Percentiles rank a stretch among this genome's conserved stretches.
Conservation (phyloP, 2,113 vertebrate genomes). For the Chionis minor region DNA sequence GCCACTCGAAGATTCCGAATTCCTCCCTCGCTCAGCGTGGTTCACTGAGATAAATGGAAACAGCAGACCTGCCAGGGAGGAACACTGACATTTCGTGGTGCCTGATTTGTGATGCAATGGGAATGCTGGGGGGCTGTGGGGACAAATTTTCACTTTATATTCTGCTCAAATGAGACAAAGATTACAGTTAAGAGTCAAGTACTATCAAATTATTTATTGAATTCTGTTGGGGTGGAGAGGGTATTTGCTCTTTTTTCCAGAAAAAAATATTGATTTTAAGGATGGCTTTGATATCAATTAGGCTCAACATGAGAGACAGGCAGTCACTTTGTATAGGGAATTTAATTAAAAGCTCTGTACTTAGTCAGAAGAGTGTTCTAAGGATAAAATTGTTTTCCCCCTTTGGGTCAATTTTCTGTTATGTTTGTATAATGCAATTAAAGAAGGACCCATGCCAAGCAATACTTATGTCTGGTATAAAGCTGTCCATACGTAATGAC, state of each 20-base stretch:
- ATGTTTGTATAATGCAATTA: slow-evolving; percentile 72
- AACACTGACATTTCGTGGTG: neutral
- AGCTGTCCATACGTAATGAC: slow-evolving; percentile 39
- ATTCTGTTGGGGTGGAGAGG: slow-evolving; percentile 58
- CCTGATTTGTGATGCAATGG: slow-evolving; percentile 46
- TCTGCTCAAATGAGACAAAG: slow-evolving; percentile 65
- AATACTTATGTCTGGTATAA: slow-evolving; percentile 50
- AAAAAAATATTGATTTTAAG: slow-evolving; percentile 70
- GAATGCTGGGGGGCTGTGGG: neutral
- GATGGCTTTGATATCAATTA: slow-evolving; percentile 71
- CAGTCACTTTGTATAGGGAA: slow-evolving; percentile 67
- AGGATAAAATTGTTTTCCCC: slow-evolving; percentile 69
- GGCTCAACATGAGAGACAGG: slow-evolving; percentile 66
- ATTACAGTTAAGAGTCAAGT: slow-evolving; percentile 68
- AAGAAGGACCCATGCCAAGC: slow-evolving; percentile 58
- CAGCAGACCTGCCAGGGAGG: slow-evolving; percentile 10
- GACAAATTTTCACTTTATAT: slow-evolving; percentile 69
- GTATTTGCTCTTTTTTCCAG: slow-evolving; percentile 52
- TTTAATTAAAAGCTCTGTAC: slow-evolving; percentile 71
- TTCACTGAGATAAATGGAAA: neutral
- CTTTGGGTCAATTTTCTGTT: slow-evolving; percentile 70
- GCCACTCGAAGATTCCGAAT: slow-evolving; percentile 8
- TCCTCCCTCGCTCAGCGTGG: neutral
- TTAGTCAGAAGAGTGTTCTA: slow-evolving; percentile 65
- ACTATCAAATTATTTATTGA: slow-evolving; percentile 70